Conservation (phyloP, 2,888 invertebrate species). For the Pyrocoelia pectoralis region DNA sequence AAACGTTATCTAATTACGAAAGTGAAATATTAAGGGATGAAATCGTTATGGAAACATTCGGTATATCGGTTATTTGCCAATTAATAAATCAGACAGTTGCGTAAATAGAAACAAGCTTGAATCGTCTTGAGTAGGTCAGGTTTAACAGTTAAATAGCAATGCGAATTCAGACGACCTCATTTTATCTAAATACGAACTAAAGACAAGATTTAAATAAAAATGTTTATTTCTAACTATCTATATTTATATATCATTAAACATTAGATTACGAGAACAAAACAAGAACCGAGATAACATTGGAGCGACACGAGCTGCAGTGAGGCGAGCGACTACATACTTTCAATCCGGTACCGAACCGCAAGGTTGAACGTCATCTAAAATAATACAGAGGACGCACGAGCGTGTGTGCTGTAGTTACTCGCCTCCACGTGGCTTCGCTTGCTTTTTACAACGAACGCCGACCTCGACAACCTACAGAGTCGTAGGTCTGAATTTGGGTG, state of each 20-base stretch:
- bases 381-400: constrained; percentile 63
- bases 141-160: constrained; percentile 34
- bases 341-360: constrained; percentile 31
- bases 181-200: constrained; percentile 21
- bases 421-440: constrained; percentile 63
- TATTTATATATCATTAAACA: constrained; percentile 36
- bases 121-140: constrained; percentile 41
- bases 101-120: constrained; percentile 31
- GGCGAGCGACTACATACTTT: constrained; percentile 65
- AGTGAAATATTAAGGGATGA: background rate
- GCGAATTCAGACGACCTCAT: constrained; percentile 34
- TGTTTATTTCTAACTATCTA: constrained; percentile 31
- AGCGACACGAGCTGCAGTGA: constrained; percentile 61
- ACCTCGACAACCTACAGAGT: constrained; percentile 69
- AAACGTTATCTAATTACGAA: constrained; percentile 10
- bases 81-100: constrained; percentile 21
- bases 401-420: constrained; percentile 55
- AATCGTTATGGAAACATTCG: too few relatives aligned
- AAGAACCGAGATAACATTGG: constrained; percentile 28
- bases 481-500: constrained; percentile 62
- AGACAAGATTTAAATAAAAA: constrained; percentile 26
- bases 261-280: constrained; percentile 33
- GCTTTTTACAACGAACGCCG: constrained; percentile 66
- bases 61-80: constrained; percentile 2
- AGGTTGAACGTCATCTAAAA: constrained; percentile 52